phyloP scores from a whole-genome alignment of 1,140 invertebrate genomes.

The Neodiprion virginianus region DNA sequence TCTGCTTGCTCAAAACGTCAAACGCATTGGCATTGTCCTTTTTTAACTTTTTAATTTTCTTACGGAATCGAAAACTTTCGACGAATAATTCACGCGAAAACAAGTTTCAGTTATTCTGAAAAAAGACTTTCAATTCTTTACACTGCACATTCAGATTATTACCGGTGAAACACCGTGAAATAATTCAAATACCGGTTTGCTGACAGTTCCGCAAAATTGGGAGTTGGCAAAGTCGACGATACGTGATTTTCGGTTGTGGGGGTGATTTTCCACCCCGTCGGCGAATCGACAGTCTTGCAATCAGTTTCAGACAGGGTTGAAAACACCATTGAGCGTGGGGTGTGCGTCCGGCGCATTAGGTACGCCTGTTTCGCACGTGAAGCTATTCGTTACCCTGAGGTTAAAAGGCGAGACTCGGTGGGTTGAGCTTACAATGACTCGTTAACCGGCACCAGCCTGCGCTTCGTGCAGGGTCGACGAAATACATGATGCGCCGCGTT shows the following conservation, averaged over 20 bases:
- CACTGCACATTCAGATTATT: too few species aligned
- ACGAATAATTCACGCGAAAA: too few species aligned
- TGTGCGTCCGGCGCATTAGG: background rate
- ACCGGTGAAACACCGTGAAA: too few species aligned
- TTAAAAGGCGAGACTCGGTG: constrained; percentile 1
- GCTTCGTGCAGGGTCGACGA: background rate
- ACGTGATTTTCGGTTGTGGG: too few species aligned
- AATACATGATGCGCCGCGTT: background rate
- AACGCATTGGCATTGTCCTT: background rate
- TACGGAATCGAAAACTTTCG: too few species aligned
- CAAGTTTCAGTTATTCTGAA: too few species aligned
- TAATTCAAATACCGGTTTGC: too few species aligned
- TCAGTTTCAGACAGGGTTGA: background rate
- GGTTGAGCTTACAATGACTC: background rate
- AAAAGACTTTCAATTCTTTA: too few species aligned
- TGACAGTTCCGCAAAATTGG: too few species aligned
- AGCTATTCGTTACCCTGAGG: background rate
- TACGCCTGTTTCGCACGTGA: background rate
- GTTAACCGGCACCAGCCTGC: background rate
- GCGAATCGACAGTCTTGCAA: background rate
- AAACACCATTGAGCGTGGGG: background rate
- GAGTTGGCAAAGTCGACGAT: too few species aligned
- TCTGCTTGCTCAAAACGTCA: constrained; percentile 13
- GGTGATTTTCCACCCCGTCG: too few species aligned
- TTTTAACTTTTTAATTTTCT: too few species aligned